Evolutionary conservation across 2,113 vertebrate species (phyloP).

Genomic region (Azemiops feae): DNA sequence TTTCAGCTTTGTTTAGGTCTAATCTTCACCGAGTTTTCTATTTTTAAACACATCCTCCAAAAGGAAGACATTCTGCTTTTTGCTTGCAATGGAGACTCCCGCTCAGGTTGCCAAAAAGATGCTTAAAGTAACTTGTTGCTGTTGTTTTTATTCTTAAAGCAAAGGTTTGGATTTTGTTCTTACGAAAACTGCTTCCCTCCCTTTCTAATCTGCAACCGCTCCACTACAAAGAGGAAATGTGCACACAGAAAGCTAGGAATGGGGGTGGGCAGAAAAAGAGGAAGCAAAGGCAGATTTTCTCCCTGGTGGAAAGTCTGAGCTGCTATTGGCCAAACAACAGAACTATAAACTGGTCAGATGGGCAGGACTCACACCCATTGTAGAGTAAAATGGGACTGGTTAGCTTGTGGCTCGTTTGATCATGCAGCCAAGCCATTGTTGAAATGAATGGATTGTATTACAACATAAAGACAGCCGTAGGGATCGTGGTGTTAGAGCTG

Average conservation of each 20-base stretch:
- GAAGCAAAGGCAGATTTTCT: background rate
- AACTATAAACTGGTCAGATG: background rate
- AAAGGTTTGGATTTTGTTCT: background rate
- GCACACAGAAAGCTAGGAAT: background rate
- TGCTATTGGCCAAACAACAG: background rate
- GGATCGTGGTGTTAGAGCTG: background rate
- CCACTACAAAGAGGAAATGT: background rate
- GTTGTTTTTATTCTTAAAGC: background rate
- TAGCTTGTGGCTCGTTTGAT: background rate
- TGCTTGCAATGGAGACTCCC: background rate
- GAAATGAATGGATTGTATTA: background rate
- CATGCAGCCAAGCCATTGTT: background rate
- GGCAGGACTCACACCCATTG: background rate
- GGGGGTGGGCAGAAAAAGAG: background rate
- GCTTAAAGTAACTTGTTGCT: background rate
- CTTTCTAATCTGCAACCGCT: background rate
- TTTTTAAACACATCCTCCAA: background rate
- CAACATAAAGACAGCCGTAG: background rate
- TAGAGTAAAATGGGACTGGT: background rate
- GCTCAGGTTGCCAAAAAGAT: background rate
- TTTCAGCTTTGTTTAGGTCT: background rate
- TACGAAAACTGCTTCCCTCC: background rate
- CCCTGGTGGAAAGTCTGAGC: background rate
- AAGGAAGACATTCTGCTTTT: background rate
- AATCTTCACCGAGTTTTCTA: background rate